These are phyloP conservation scores for Pantherophis guttatus DNA, from an alignment of 2,113 vertebrate genomes.

Conservation along the genomic window DNA sequence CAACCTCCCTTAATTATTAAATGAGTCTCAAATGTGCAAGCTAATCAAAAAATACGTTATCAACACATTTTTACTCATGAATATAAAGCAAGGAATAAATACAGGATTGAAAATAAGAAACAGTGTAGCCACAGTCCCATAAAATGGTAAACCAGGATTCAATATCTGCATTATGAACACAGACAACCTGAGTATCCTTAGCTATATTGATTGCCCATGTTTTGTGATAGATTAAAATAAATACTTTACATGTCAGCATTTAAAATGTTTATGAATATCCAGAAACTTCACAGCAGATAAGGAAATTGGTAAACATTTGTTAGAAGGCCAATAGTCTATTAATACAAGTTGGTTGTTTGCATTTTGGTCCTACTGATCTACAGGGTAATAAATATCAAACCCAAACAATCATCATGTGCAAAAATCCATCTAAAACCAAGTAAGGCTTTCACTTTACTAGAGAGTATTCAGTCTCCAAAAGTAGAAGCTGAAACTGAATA, in stretches of 20 bases:
- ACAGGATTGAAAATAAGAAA: slow-evolving; percentile 25
- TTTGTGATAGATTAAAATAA: background rate
- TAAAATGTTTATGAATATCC: background rate
- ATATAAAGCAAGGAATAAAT: background rate
- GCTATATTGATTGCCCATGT: background rate
- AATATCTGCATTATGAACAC: background rate
- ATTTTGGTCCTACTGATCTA: background rate
- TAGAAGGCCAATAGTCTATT: background rate
- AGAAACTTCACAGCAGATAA: background rate
- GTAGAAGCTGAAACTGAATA: background rate
- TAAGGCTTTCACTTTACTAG: background rate
- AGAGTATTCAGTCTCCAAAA: background rate
- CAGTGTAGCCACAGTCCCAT: background rate
- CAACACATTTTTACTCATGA: slow-evolving; percentile 2
- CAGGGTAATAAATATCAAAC: background rate
- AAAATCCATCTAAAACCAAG: background rate
- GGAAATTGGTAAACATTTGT: background rate
- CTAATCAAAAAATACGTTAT: background rate
- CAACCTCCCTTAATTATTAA: background rate
- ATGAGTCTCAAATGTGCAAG: slow-evolving; percentile 27
- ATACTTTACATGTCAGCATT: background rate
- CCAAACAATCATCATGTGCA: background rate
- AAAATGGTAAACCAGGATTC: background rate
- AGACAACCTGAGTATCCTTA: background rate
- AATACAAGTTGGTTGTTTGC: background rate